Percentiles rank a stretch among this genome's conserved stretches.
Evolutionary conservation across 35 echinoderm and acorn worm genomes (phyloP).

Genomic region (Heliocidaris erythrogramma): DNA sequence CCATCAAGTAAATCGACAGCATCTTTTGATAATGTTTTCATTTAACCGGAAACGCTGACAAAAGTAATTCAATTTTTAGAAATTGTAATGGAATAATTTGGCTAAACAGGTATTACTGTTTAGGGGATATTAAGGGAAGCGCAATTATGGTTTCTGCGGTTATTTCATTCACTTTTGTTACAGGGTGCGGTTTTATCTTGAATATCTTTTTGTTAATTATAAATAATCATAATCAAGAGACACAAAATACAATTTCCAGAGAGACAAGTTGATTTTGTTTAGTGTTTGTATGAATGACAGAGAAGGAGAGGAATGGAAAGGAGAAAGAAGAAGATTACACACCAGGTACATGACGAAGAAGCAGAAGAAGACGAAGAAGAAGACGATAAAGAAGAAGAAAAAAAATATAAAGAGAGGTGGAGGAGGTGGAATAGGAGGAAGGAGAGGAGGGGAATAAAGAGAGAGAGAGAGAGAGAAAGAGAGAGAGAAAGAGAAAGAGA

Average conservation of each 20-base stretch:
- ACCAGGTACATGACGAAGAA: neutral
- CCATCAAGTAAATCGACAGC: neutral
- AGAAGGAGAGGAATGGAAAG: too few relatives aligned
- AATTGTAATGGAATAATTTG: slow-evolving; percentile 4
- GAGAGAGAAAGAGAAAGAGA: too few relatives aligned
- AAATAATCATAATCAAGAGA: neutral
- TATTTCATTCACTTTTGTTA: neutral
- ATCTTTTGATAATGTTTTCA: neutral
- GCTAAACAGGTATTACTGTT: neutral
- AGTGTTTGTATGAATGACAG: neutral
- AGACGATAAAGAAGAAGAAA: neutral
- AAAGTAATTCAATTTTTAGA: neutral
- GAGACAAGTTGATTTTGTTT: neutral
- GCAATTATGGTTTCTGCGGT: slow-evolving; percentile 3
- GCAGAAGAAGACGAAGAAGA: neutral
- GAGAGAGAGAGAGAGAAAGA: too few relatives aligned
- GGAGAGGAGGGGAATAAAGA: too few relatives aligned
- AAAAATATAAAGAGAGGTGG: neutral
- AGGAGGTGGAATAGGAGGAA: neutral
- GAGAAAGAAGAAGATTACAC: neutral
- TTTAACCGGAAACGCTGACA: neutral
- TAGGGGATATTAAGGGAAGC: neutral
- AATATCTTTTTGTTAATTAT: neutral
- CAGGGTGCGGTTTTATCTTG: neutral
- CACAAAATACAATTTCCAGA: neutral